A percentile compares a stretch with the other conserved stretches of the same genome.
Evolutionary conservation across 2,113 vertebrate species (phyloP).

Genomic region (Meleagris gallopavo): DNA sequence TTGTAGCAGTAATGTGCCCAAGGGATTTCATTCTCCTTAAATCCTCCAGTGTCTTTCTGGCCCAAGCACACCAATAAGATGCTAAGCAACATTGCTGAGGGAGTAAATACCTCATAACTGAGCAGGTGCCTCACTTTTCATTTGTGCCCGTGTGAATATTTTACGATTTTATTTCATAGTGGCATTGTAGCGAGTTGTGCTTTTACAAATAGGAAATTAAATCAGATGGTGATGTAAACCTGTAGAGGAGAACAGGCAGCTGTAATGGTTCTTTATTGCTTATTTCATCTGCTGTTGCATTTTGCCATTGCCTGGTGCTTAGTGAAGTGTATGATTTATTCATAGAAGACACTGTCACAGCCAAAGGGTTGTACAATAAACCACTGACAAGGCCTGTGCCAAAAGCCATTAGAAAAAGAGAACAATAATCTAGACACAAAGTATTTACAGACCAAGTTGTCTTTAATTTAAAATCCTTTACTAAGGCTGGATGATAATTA

Average conservation of each 20-base stretch:
- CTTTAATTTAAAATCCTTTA: constrained; percentile 57
- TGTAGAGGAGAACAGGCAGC: constrained; percentile 63
- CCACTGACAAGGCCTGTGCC: constrained; percentile 54
- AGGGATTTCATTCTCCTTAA: background rate
- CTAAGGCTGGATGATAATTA: constrained; percentile 23
- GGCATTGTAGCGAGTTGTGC: background rate
- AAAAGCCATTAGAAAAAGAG: constrained; percentile 62
- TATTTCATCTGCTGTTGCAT: constrained; percentile 58
- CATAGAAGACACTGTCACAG: constrained; percentile 54
- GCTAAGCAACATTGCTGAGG: background rate
- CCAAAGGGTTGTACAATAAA: constrained; percentile 44
- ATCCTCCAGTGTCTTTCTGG: constrained; percentile 32
- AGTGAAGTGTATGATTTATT: constrained; percentile 75
- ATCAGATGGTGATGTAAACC: constrained; percentile 65
- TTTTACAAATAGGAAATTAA: constrained; percentile 62
- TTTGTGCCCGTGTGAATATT: constrained; percentile 18
- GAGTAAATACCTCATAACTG: constrained; percentile 18
- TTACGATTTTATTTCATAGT: constrained; percentile 45
- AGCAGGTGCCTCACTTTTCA: constrained; percentile 28
- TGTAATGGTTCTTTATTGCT: constrained; percentile 41
- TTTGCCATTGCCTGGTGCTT: constrained; percentile 54
- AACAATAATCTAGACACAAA: constrained; percentile 48
- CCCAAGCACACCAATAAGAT: background rate
- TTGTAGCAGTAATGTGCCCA: background rate
- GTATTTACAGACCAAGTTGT: constrained; percentile 54